Percentiles rank a stretch among this genome's conserved stretches.
phyloP scores from a whole-genome alignment of 2,797 vertebrate species.

The Gorsachius magnificus region DNA sequence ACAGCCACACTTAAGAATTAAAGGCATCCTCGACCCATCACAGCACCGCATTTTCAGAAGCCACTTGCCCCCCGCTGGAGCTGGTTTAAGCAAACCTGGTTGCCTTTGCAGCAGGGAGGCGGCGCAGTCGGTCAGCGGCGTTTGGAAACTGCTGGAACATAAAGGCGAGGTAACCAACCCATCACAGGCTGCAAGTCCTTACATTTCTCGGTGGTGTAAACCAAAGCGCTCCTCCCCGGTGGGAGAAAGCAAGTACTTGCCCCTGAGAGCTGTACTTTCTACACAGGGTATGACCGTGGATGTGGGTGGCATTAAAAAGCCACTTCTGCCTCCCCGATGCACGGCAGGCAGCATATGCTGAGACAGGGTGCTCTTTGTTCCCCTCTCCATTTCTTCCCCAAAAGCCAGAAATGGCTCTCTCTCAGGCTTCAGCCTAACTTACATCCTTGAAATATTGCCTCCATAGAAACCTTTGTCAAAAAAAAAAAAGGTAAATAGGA shows the following conservation, averaged over 20 bases:
- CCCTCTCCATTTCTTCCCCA: background rate
- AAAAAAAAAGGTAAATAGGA: background rate
- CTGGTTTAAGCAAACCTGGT: background rate
- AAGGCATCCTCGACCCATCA: fast-evolving
- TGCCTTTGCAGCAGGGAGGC: background rate
- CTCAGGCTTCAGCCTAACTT: background rate
- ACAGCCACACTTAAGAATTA: background rate
- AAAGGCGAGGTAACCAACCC: background rate
- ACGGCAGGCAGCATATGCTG: fast-evolving
- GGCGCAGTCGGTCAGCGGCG: fast-evolving
- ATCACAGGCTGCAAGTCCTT: background rate
- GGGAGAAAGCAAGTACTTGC: background rate
- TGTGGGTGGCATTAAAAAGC: background rate
- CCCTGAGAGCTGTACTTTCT: background rate
- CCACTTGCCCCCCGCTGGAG: background rate
- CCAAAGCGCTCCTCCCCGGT: background rate
- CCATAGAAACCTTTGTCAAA: background rate
- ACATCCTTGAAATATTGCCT: background rate
- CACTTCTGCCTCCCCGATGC: background rate
- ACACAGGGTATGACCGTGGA: fast-evolving
- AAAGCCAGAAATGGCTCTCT: background rate
- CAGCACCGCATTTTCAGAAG: background rate
- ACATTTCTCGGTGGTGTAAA: fast-evolving
- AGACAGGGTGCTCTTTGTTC: background rate
- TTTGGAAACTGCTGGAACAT: background rate